phyloP scores from a whole-genome alignment of 2,113 vertebrate genomes.

The Suncus etruscus region DNA sequence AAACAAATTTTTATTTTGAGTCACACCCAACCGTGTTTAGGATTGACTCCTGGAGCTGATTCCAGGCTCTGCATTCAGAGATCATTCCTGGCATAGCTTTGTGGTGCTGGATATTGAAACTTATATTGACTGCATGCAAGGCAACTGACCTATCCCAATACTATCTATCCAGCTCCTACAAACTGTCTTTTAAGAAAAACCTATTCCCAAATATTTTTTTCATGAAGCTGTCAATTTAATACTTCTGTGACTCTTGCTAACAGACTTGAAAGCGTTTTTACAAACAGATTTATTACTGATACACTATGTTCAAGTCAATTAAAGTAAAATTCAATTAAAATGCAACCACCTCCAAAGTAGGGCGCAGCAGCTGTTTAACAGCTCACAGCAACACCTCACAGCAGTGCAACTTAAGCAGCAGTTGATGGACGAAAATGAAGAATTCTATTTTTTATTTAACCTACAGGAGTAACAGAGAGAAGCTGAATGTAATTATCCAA shows the following conservation, averaged over 20 bases:
- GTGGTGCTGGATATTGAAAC: too few relatives aligned
- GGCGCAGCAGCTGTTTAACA: conserved; percentile 78
- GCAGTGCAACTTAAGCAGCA: conserved; percentile 67
- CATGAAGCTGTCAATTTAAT: conserved; percentile 68
- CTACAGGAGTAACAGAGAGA: conserved; percentile 72
- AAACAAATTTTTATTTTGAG: too few relatives aligned
- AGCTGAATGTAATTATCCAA: conserved; percentile 79
- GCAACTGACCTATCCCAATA: too few relatives aligned
- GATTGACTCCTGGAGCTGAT: too few relatives aligned
- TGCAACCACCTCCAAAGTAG: conserved; percentile 76
- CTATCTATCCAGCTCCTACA: too few relatives aligned
- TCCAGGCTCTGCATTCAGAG: too few relatives aligned
- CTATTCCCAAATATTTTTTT: conserved; percentile 60
- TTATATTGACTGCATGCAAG: too few relatives aligned
- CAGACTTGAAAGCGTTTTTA: conserved; percentile 71
- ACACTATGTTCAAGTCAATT: conserved; percentile 75
- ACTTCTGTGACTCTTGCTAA: conserved; percentile 68
- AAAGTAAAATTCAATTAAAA: conserved; percentile 84
- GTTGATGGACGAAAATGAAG: conserved; percentile 73
- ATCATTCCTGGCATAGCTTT: too few relatives aligned
- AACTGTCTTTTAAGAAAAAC: conserved; percentile 49
- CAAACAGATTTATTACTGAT: conserved; percentile 76
- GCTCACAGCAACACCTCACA: conserved; percentile 76
- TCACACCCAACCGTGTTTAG: too few relatives aligned
- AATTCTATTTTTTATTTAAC: conserved; percentile 80